Percentiles rank a stretch among this genome's conserved stretches.
Conservation (phyloP, 2,888 invertebrate genomes). For the Dysmachus trigonus region DNA sequence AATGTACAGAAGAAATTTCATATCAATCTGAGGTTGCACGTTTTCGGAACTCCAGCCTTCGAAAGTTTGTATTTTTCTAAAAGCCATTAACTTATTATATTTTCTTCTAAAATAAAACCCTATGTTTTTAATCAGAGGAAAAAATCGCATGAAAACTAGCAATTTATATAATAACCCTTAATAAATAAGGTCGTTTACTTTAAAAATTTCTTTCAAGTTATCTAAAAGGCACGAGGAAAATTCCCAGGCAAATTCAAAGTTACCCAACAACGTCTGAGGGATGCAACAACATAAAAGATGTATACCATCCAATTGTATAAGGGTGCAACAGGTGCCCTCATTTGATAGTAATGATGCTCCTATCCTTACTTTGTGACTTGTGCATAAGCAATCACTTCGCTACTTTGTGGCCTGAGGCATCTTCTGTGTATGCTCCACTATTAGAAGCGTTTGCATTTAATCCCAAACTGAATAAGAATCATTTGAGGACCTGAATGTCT, state of each 20-base stretch:
- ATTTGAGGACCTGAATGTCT: background rate
- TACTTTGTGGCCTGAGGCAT: background rate
- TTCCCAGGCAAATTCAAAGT: background rate
- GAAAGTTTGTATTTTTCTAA: too few species aligned
- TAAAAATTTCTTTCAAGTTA: background rate
- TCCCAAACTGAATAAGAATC: background rate
- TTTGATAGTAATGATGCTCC: background rate
- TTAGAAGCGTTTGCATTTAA: background rate
- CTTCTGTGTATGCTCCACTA: background rate
- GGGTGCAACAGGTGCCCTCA: background rate
- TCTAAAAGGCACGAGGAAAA: background rate
- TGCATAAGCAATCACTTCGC: background rate
- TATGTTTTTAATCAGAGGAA: background rate
- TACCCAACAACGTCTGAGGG: background rate
- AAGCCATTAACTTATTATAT: too few species aligned
- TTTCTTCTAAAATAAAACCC: too few species aligned
- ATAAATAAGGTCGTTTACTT: background rate
- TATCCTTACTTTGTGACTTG: background rate
- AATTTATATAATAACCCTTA: background rate
- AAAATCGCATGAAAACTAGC: background rate
- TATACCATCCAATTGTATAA: background rate
- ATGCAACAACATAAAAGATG: background rate
- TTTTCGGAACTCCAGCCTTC: too few species aligned
- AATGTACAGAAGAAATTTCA: too few species aligned
- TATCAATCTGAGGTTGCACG: too few species aligned